A percentile compares a stretch with the other conserved stretches of the same genome.
phyloP scores from a whole-genome alignment of 2,113 vertebrate species.

The Takifugu bimaculatus region DNA sequence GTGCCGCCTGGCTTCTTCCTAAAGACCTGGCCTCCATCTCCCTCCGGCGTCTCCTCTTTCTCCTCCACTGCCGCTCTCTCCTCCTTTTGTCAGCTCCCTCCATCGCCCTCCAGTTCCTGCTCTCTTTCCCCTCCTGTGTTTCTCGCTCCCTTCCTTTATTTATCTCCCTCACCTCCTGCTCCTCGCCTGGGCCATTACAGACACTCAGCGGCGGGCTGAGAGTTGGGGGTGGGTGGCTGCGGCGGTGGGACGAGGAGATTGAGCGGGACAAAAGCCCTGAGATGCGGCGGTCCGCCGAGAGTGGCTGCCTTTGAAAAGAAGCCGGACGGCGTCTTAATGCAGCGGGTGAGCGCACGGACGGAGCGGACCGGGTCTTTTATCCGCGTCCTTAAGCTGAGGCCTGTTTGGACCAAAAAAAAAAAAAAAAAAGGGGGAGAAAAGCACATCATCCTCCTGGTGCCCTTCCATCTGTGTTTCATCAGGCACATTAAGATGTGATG shows the following conservation, averaged over 20 bases:
- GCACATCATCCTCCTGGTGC: constrained; percentile 60
- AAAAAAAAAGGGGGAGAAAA: constrained; percentile 28
- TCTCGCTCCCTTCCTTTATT: constrained; percentile 38
- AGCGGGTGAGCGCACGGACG: constrained; percentile 55
- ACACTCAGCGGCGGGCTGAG: constrained; percentile 86
- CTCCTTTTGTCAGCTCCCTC: constrained; percentile 55
- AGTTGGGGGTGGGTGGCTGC: constrained; percentile 65
- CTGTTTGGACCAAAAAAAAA: constrained; percentile 69
- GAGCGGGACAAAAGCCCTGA: constrained; percentile 66
- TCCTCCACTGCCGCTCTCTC: constrained; percentile 54
- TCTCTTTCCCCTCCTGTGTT: constrained; percentile 56
- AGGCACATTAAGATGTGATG: constrained; percentile 69
- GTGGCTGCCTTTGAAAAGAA: constrained; percentile 86
- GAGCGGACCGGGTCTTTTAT: constrained; percentile 58
- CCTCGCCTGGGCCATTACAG: constrained; percentile 89
- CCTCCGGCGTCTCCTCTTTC: constrained; percentile 71
- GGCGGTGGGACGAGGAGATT: constrained; percentile 59
- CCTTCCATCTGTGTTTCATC: constrained; percentile 80
- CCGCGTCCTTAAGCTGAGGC: constrained; percentile 60
- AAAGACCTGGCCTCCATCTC: constrained; percentile 85
- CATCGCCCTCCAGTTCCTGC: constrained; percentile 62
- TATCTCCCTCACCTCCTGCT: constrained; percentile 29
- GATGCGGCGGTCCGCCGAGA: constrained; percentile 69
- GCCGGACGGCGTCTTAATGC: constrained; percentile 68
- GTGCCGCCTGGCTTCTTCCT: constrained; percentile 92